Percentiles rank a stretch among this genome's conserved stretches.
These are phyloP conservation scores for Empidonax alnorum DNA, from an alignment of 2,113 vertebrate species.

Conservation along the genomic window DNA sequence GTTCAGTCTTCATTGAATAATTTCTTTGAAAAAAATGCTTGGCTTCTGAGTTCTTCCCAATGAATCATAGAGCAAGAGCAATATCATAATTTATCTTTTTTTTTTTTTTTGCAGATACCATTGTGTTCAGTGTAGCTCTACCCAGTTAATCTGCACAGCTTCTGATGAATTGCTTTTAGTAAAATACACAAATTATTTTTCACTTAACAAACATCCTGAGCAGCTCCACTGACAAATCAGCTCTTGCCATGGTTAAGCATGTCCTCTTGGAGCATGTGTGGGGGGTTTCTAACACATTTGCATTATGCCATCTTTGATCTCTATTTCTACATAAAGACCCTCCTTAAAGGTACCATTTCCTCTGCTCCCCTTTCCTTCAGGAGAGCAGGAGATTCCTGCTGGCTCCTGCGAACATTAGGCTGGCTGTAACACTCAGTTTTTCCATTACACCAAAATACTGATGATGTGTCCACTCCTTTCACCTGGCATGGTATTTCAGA, in stretches of 20 bases:
- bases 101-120: slow-evolving; percentile 21
- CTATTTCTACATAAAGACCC: not conserved
- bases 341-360: not conserved
- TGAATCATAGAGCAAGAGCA: slow-evolving; percentile 41
- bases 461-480: not conserved
- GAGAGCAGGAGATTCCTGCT: not conserved
- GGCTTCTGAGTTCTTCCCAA: not conserved
- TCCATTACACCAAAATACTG: rapidly evolving
- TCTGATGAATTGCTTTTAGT: not conserved
- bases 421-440: not conserved
- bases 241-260: not conserved
- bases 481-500: not conserved
- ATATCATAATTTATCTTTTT: slow-evolving; percentile 35
- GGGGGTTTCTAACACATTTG: not conserved
- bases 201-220: not conserved
- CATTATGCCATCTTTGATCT: not conserved
- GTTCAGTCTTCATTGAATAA: slow-evolving; percentile 17
- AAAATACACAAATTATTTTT: not conserved
- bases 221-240: not conserved
- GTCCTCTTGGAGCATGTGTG: not conserved
- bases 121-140: not conserved
- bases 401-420: not conserved
- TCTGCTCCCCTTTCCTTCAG: not conserved
- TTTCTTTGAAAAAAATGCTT: not conserved
- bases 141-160: not conserved